These are phyloP conservation scores for Tuberolachnus salignus DNA, from an alignment of 2,888 invertebrate species.

Conservation along the genomic window DNA sequence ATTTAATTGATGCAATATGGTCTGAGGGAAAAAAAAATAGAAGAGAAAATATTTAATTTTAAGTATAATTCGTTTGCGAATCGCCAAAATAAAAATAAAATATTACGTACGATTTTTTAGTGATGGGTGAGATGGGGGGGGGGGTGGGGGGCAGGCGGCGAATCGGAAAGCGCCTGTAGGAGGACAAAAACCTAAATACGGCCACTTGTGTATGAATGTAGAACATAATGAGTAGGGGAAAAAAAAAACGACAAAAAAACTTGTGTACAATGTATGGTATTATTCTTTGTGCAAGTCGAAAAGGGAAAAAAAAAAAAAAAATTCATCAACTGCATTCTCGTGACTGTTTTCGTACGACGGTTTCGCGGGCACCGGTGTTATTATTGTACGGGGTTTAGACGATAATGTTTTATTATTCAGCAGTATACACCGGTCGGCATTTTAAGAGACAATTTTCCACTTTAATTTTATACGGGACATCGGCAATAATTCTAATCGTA, in stretches of 20 bases:
- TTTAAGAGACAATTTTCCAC: slow-evolving; percentile 14
- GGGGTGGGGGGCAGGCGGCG: too few relatives aligned
- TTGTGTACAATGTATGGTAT: not conserved
- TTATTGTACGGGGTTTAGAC: not conserved
- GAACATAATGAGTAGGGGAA: too few relatives aligned
- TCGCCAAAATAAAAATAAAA: too few relatives aligned
- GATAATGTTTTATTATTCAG: slow-evolving; percentile 5
- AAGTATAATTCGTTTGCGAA: too few relatives aligned
- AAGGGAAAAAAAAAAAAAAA: slow-evolving; percentile 19
- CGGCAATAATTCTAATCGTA: slow-evolving; percentile 15
- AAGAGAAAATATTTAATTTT: too few relatives aligned
- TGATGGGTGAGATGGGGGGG: too few relatives aligned
- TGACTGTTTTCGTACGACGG: slow-evolving; percentile 11
- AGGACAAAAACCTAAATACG: too few relatives aligned
- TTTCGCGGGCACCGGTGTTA: not conserved
- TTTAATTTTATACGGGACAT: slow-evolving; percentile 20
- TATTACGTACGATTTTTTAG: too few relatives aligned
- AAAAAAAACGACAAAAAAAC: not conserved
- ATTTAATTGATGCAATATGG: too few relatives aligned
- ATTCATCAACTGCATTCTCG: slow-evolving; percentile 14
- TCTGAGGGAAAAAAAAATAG: too few relatives aligned
- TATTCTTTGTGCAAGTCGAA: slow-evolving; percentile 3
- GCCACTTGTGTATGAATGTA: too few relatives aligned
- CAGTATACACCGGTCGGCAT: slow-evolving; percentile 9
- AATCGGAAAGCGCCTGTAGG: too few relatives aligned